phyloP scores from a whole-genome alignment of 2,797 vertebrate species.

The Microtus californicus region DNA sequence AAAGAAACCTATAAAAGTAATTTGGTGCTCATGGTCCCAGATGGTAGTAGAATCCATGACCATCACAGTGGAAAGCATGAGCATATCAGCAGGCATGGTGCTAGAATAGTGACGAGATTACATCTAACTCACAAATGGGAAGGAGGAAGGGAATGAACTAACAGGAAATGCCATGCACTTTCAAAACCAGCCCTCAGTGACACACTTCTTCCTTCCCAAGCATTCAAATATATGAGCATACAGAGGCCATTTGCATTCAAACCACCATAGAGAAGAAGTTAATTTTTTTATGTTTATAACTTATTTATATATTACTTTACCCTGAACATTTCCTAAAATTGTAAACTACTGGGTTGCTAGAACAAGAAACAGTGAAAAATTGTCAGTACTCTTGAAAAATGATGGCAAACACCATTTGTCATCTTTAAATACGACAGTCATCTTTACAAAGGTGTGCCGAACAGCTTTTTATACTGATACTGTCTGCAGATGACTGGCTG shows the following conservation, averaged over 20 bases:
- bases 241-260: background rate
- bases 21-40: too few species aligned
- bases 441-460: slow-evolving; percentile 6
- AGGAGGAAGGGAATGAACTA: background rate
- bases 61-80: background rate
- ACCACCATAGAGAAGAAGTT: background rate
- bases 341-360: background rate
- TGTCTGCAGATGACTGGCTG: background rate
- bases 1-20: too few species aligned
- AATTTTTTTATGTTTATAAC: background rate
- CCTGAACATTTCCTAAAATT: background rate
- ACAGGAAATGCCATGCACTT: background rate
- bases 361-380: background rate
- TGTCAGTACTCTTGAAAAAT: background rate
- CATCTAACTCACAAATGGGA: background rate
- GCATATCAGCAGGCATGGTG: background rate
- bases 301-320: background rate
- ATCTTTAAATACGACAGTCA: slow-evolving; percentile 9
- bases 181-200: background rate
- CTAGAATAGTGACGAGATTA: background rate
- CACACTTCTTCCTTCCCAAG: background rate
- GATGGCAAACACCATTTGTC: background rate
- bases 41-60: background rate
- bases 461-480: background rate
- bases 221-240: background rate